These are phyloP conservation scores for Panulirus ornatus DNA, from an alignment of 1,140 invertebrate species.

Conservation along the genomic window DNA sequence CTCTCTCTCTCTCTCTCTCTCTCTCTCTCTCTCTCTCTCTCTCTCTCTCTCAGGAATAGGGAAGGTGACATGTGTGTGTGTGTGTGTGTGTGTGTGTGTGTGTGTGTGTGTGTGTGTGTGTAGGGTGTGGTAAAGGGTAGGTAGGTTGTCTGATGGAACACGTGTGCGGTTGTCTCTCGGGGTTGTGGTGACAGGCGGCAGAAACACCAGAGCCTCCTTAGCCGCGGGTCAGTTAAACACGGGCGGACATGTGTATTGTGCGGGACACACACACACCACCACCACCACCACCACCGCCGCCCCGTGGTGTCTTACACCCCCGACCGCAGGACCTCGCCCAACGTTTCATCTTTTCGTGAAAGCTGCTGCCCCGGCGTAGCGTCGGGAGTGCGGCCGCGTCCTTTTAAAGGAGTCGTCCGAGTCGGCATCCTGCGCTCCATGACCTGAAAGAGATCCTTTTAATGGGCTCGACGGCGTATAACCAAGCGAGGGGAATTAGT, in stretches of 20 bases:
- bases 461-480: constrained; percentile 30
- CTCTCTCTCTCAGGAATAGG: neutral
- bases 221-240: constrained; percentile 38
- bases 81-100: constrained; percentile 25
- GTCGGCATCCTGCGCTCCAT: constrained; percentile 21
- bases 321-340: constrained; percentile 14
- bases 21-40: neutral
- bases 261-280: neutral
- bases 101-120: constrained; percentile 43
- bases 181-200: constrained; percentile 33
- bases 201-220: constrained; percentile 25
- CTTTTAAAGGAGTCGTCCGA: constrained; percentile 38
- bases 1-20: neutral
- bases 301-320: neutral
- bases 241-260: constrained; percentile 52
- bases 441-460: constrained; percentile 43
- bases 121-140: neutral
- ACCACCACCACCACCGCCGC: no score
- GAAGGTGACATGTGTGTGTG: neutral
- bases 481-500: constrained; percentile 48
- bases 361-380: neutral
- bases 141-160: constrained; percentile 17
- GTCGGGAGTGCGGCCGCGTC: constrained; percentile 15
- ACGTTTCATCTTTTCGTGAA: neutral
- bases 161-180: constrained; percentile 32